phyloP scores from a whole-genome alignment of 1,140 invertebrate genomes.

The Bombus terrestris region DNA sequence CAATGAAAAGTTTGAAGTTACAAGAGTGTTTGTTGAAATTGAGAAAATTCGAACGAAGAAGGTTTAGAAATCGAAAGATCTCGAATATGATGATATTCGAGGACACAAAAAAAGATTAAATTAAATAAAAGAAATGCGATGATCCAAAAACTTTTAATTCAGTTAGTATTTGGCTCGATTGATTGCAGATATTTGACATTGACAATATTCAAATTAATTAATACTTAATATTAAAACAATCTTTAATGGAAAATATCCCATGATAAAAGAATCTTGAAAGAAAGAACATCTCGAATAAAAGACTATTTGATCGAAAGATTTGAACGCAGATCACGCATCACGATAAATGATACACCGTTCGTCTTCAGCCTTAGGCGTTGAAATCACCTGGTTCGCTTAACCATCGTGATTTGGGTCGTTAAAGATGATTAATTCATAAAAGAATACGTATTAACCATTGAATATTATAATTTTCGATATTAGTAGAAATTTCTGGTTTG shows the following conservation, averaged over 20 bases:
- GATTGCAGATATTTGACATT: no score
- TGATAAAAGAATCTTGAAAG: background rate
- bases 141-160: no score
- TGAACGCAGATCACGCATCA: background rate
- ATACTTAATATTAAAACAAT: no score
- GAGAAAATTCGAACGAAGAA: background rate
- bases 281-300: background rate
- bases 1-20: no score
- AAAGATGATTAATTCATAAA: background rate
- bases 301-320: background rate
- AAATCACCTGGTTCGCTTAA: background rate
- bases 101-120: no score
- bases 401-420: background rate
- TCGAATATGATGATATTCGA: no score
- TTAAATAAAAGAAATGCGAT: background rate
- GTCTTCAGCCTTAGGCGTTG: no score
- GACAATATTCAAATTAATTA: no score
- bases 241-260: no score
- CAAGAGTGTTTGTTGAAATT: background rate
- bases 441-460: background rate
- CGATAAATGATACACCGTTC: background rate
- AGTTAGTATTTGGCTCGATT: no score
- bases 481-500: background rate
- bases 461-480: slow-evolving; percentile 1
- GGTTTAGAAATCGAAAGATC: no score